These are phyloP conservation scores for Spodoptera litura DNA, from an alignment of 1,140 invertebrate species.

Conservation along the genomic window DNA sequence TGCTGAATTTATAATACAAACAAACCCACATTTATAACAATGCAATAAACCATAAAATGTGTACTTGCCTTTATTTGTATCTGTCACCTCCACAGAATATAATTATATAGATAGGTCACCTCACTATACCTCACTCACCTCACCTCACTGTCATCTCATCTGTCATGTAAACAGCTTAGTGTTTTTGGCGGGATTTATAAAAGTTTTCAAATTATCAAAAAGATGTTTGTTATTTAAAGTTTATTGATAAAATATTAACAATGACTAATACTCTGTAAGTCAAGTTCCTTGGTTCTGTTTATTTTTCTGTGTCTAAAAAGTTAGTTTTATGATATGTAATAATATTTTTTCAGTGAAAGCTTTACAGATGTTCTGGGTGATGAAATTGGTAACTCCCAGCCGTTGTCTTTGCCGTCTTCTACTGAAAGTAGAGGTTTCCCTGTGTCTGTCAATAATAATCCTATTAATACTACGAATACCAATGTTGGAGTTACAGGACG, in stretches of 20 bases:
- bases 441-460: background rate
- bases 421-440: background rate
- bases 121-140: no score
- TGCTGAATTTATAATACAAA: no score
- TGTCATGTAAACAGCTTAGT: background rate
- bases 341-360: conserved; percentile 60
- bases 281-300: background rate
- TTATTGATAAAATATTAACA: background rate
- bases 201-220: background rate
- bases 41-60: no score
- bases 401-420: conserved; percentile 72
- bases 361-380: conserved; percentile 74
- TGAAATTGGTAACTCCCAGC: conserved; percentile 72
- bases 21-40: no score
- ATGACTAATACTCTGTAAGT: conserved; percentile 29
- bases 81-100: no score
- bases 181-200: conserved; percentile 34
- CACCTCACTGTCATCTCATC: no score
- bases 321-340: background rate
- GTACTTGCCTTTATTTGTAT: no score
- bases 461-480: background rate
- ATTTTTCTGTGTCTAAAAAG: background rate
- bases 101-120: no score
- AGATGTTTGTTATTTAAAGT: background rate
- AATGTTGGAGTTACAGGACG: conserved; percentile 27